These are phyloP conservation scores for Agrochola circellaris DNA, from an alignment of 2,888 invertebrate species.

Conservation along the genomic window DNA sequence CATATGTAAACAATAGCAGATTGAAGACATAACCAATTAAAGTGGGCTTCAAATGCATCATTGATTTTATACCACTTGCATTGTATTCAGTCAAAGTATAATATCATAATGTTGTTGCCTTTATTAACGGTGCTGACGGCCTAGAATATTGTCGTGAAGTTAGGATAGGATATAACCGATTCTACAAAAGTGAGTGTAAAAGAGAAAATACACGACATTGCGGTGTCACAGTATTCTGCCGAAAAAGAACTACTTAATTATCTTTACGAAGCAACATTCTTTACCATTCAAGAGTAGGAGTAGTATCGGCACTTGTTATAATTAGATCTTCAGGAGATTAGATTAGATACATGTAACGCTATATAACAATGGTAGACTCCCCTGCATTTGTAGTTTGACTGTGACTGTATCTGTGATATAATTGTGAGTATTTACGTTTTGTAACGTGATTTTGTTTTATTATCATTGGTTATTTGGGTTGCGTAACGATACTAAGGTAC, in stretches of 20 bases:
- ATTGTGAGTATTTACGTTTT: slow-evolving; percentile 35
- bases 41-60: slow-evolving; percentile 32
- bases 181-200: not conserved
- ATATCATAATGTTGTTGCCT: not conserved
- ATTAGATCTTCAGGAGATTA: slow-evolving; percentile 61
- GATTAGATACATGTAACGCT: slow-evolving; percentile 68
- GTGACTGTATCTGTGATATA: slow-evolving; percentile 50
- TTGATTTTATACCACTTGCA: slow-evolving; percentile 28
- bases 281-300: slow-evolving; percentile 10
- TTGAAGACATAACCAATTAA: slow-evolving; percentile 30
- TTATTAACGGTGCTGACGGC: not conserved
- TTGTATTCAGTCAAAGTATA: slow-evolving; percentile 20
- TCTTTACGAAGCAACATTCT: not conserved
- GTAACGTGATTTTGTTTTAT: not conserved
- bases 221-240: not conserved
- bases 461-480: not conserved
- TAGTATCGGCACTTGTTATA: slow-evolving; percentile 40
- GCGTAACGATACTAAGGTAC: slow-evolving; percentile 9
- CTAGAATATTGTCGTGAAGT: slow-evolving; percentile 1
- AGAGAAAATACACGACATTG: not conserved
- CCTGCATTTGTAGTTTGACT: slow-evolving; percentile 49
- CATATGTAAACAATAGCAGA: slow-evolving; percentile 13
- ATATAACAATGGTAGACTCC: slow-evolving; percentile 60
- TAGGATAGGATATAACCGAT: not conserved
- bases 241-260: not conserved